Evolutionary conservation across 2,113 vertebrate species (phyloP).

Genomic region (Gallinago jamesoni): DNA sequence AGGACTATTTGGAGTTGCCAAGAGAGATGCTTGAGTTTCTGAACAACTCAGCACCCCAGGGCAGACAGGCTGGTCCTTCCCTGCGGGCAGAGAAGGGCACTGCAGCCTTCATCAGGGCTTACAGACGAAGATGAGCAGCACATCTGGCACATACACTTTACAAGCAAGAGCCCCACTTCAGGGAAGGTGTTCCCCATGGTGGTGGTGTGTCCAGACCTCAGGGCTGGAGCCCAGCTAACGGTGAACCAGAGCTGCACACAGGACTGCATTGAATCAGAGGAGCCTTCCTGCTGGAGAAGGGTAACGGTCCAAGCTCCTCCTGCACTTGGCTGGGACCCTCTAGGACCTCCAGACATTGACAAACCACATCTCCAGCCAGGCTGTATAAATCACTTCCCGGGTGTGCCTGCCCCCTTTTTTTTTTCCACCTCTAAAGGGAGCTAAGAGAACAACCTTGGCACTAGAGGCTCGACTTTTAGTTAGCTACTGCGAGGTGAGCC

Average conservation of each 20-base stretch:
- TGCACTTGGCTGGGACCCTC: accelerated
- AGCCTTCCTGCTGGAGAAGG: background rate
- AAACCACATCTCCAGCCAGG: background rate
- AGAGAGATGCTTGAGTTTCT: background rate
- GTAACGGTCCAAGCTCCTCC: background rate
- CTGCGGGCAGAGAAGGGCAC: background rate
- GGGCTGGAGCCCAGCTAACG: background rate
- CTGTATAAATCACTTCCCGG: background rate
- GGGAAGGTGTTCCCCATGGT: background rate
- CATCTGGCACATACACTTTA: background rate
- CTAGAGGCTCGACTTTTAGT: background rate
- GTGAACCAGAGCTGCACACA: background rate
- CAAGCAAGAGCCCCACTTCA: background rate
- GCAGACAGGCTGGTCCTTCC: background rate
- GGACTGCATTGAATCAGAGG: background rate
- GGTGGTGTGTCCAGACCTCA: background rate
- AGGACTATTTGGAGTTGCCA: background rate
- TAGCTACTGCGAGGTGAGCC: background rate
- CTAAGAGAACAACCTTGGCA: background rate
- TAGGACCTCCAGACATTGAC: background rate
- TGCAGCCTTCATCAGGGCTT: background rate
- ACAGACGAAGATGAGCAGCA: background rate
- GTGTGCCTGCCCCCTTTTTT: background rate
- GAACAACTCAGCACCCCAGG: accelerated
- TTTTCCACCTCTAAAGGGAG: background rate